These are phyloP conservation scores for Balearica regulorum DNA, from an alignment of 2,797 vertebrate species.

Conservation along the genomic window DNA sequence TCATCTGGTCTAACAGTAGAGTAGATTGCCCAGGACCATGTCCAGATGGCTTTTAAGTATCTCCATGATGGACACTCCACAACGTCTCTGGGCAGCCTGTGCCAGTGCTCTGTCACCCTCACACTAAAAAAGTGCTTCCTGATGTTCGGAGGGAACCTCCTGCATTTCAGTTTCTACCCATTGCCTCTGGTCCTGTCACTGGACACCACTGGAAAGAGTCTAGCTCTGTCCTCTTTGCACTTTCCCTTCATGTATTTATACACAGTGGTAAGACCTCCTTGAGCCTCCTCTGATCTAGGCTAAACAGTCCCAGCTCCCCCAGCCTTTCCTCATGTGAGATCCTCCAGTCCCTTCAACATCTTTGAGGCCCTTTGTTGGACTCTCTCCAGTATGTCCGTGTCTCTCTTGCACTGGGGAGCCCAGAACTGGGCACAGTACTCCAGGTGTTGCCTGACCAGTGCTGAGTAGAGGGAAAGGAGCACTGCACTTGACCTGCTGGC, in stretches of 20 bases:
- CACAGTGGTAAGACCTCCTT: not conserved
- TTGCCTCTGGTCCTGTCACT: not conserved
- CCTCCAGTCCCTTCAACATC: not conserved
- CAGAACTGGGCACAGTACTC: not conserved
- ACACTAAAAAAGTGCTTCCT: not conserved
- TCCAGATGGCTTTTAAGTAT: not conserved
- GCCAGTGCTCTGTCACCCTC: not conserved
- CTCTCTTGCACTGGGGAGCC: not conserved
- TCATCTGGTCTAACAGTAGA: not conserved
- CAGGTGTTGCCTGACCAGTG: not conserved
- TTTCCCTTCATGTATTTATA: not conserved
- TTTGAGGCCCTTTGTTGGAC: not conserved
- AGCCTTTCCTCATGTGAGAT: not conserved
- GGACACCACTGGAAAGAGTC: not conserved
- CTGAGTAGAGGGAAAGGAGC: not conserved
- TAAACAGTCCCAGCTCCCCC: not conserved
- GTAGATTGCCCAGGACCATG: not conserved
- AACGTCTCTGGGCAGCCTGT: not conserved
- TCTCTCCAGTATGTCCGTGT: not conserved
- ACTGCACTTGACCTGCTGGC: not conserved
- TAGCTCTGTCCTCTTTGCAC: not conserved
- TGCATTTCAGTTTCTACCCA: not conserved
- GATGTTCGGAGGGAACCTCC: not conserved
- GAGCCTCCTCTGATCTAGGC: not conserved
- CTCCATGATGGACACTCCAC: not conserved